Conservation (phyloP, 2,113 vertebrate species). For the Sinocyclocheilus maitianheensis region DNA sequence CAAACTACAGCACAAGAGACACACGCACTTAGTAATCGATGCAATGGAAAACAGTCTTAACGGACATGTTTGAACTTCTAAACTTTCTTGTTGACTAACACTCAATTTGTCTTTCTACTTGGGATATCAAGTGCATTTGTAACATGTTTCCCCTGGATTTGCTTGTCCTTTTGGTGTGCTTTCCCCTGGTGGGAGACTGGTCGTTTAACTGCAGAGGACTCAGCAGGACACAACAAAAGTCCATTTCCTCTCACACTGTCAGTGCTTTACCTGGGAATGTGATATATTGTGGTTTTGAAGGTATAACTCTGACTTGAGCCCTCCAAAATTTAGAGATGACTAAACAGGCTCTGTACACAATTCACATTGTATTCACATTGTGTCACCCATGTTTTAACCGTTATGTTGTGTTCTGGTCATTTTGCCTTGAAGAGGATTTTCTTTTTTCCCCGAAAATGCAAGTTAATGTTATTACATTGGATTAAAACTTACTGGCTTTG, state of each 20-base stretch:
- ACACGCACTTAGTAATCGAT: background rate
- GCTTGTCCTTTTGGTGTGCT: conserved; percentile 54
- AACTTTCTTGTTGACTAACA: conserved; percentile 40
- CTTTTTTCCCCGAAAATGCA: too few relatives aligned
- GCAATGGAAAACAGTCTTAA: conserved; percentile 31
- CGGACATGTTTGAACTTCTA: conserved; percentile 48
- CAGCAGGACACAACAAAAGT: conserved; percentile 33
- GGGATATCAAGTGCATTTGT: conserved; percentile 47
- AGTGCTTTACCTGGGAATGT: conserved; percentile 34
- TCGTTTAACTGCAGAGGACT: conserved; percentile 53
- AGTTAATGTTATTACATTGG: too few relatives aligned
- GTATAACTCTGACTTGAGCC: background rate
- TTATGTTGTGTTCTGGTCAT: too few relatives aligned
- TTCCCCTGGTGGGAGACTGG: conserved; percentile 36
- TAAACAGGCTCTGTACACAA: conserved; percentile 42
- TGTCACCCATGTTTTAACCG: background rate
- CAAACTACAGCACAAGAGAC: conserved; percentile 22
- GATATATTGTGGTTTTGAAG: conserved; percentile 41
- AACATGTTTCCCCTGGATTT: conserved; percentile 50
- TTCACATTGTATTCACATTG: background rate
- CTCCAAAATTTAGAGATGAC: background rate
- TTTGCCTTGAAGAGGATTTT: too few relatives aligned
- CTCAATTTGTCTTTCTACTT: conserved; percentile 29
- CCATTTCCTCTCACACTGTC: background rate
- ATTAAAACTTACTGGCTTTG: too few relatives aligned